Conservation (phyloP, 2,113 vertebrate genomes). For the Eretmodus cyanostictus region DNA sequence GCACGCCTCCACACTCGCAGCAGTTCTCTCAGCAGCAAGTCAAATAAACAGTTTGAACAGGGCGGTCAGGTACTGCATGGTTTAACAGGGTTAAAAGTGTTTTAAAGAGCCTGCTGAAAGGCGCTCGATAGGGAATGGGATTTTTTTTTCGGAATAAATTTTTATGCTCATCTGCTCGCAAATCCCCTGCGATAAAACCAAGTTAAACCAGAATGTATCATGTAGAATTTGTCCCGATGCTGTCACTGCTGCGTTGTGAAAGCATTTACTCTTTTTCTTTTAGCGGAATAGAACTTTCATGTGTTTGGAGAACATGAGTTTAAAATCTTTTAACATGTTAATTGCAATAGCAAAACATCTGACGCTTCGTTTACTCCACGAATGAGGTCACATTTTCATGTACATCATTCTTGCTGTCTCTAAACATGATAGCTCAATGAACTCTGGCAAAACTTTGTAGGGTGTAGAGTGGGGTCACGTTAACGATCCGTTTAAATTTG, state of each 20-base stretch:
- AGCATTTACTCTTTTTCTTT: background rate
- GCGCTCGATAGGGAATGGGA: slow-evolving; percentile 3
- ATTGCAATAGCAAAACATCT: background rate
- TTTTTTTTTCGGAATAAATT: slow-evolving; percentile 9
- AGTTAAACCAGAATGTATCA: background rate
- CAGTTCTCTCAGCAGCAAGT: slow-evolving; percentile 38
- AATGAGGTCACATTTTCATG: background rate
- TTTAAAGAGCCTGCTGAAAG: slow-evolving; percentile 66
- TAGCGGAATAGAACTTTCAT: background rate
- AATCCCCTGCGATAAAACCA: background rate
- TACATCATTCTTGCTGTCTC: background rate
- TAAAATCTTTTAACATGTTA: background rate
- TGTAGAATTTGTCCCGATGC: background rate
- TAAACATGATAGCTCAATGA: background rate
- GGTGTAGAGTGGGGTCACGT: background rate
- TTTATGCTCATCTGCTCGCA: background rate
- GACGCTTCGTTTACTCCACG: background rate
- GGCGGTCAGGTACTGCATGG: slow-evolving; percentile 41
- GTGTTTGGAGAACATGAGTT: background rate
- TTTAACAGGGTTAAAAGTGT: slow-evolving; percentile 61
- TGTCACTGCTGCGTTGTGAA: background rate
- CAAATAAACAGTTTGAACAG: slow-evolving; percentile 62
- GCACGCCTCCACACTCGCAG: background rate
- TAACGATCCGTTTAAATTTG: background rate
- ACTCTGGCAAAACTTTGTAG: background rate